These are phyloP conservation scores for Oxyura jamaicensis DNA, from an alignment of 2,113 vertebrate genomes.

Conservation along the genomic window DNA sequence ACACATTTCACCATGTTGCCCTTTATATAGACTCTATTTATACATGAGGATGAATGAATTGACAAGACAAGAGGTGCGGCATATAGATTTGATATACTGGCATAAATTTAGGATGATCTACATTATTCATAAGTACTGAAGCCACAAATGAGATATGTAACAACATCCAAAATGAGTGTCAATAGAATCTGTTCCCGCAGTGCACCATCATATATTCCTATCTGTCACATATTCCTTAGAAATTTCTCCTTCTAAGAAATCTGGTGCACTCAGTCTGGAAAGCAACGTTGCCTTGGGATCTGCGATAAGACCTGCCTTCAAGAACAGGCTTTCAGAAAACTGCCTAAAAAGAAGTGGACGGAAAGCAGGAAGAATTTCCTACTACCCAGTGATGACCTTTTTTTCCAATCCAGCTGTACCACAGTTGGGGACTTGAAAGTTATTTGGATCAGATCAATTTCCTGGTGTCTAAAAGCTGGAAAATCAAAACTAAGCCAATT, in stretches of 20 bases:
- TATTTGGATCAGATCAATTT: conserved; percentile 5
- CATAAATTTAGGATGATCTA: conserved; percentile 73
- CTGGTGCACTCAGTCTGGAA: conserved; percentile 66
- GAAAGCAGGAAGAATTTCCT: not conserved
- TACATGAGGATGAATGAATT: conserved; percentile 49
- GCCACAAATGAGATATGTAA: conserved; percentile 74
- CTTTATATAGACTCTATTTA: conserved; percentile 65
- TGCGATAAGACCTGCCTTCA: not conserved
- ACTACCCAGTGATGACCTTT: not conserved
- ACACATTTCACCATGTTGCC: conserved; percentile 38
- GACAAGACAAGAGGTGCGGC: conserved; percentile 68
- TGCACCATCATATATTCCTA: conserved; percentile 63
- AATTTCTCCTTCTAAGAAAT: conserved; percentile 67
- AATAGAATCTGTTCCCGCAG: conserved; percentile 72
- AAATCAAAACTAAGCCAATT: conserved; percentile 7
- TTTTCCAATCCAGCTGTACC: not conserved
- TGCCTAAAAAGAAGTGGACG: conserved; percentile 9
- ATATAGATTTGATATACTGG: conserved; percentile 68
- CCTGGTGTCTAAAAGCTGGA: not conserved
- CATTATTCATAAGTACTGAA: conserved; percentile 71
- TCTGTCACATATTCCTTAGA: conserved; percentile 70
- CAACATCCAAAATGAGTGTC: conserved; percentile 75
- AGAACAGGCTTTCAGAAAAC: conserved; percentile 25
- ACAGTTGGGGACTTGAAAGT: not conserved
- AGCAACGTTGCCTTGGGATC: conserved; percentile 56